Evolutionary conservation across 2,113 vertebrate genomes (phyloP), one percentile per base, ranked within the genome.

Genomic region (Pseudopodoces humilis): DNA sequence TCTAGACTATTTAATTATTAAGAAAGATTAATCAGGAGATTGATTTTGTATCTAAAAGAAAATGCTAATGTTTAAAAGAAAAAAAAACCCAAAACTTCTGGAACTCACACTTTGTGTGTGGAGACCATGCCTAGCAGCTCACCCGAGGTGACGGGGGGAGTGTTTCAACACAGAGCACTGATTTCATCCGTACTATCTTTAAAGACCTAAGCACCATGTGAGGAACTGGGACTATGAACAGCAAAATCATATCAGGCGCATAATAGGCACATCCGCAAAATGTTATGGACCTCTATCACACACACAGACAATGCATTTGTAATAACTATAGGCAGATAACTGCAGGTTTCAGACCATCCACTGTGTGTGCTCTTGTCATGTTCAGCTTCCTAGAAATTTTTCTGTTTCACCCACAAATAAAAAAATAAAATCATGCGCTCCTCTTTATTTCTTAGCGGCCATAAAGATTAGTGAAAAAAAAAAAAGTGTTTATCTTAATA

Each of bases 201-300:
- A 78, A 78, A 95, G 60, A 75, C 17, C 35, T 35, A 79, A 84
- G 20, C 28, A 87, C 10, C 10, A 24, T 5, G 7, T 43, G 35
- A 89, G 31, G 23, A 92, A 75, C 30, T 75, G 15, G 10, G n/a
- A 64, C 35, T 37, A 33, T 60, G 71, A 91, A 79, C 22, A 64
- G 23, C 62, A 84, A 94, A 79, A 69, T 85, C 21, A 3, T 79
- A 72, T 55, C 31, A 89, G 25, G 27, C n/a, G 53, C 20, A n/a
- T 69, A 85, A 87, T 33, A 72, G 50, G 10, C 18, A 62, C 41
- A 76, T 90, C 28, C 86, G 49, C n/a, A 95, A 87, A 85, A 89
- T 27, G 3, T 35, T 65, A 39, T 24, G 30, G 65, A 44, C 28
- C 23, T 68, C 49, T 46, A 89, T 50, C 31, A 30, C 6, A 70